phyloP scores from a whole-genome alignment of 2,797 vertebrate genomes.

The Smutsia gigantea region DNA sequence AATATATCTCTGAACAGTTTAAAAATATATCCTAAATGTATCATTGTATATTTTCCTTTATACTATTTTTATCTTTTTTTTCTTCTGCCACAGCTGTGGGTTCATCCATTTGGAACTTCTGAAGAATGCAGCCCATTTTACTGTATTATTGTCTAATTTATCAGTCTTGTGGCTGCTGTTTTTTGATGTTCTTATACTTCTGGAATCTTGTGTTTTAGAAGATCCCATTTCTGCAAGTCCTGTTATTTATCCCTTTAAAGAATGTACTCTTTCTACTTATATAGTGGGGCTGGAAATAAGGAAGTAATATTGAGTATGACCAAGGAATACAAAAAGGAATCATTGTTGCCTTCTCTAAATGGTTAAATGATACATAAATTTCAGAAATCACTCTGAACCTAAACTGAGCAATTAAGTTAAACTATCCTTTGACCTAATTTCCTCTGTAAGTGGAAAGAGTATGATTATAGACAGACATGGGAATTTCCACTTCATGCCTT shows the following conservation, averaged over 20 bases:
- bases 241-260: slow-evolving; percentile 30
- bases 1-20: slow-evolving; percentile 21
- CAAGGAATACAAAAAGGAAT: neutral
- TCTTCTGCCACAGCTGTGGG: neutral
- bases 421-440: neutral
- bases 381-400: slow-evolving; percentile 8
- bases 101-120: slow-evolving; percentile 44
- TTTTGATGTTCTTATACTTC: slow-evolving; percentile 50
- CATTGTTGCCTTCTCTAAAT: neutral
- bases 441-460: neutral
- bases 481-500: neutral
- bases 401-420: neutral
- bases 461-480: neutral
- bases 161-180: neutral
- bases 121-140: slow-evolving; percentile 50
- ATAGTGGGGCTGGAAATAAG: neutral
- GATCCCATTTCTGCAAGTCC: neutral
- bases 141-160: slow-evolving; percentile 50
- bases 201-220: neutral
- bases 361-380: neutral
- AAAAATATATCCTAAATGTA: neutral
- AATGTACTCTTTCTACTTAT: slow-evolving; percentile 52
- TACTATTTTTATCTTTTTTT: neutral
- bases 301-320: slow-evolving; percentile 36
- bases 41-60: neutral